phyloP scores from a whole-genome alignment of 2,888 invertebrate species.

The Parascotia fuliginaria region DNA sequence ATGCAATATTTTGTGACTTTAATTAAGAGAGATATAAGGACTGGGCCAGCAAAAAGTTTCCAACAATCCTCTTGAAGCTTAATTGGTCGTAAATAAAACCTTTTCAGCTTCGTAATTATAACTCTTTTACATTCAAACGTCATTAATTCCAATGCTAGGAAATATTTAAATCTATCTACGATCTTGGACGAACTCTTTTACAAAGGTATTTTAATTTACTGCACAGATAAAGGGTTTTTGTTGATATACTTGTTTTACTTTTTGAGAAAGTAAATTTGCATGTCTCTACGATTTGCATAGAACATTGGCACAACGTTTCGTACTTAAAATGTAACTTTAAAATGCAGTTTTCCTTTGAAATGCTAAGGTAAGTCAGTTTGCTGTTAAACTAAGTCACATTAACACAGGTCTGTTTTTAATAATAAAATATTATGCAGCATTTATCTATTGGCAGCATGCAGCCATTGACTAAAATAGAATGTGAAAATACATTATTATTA shows the following conservation, averaged over 20 bases:
- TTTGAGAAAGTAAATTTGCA: neutral
- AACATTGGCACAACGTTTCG: too few species aligned
- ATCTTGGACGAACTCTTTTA: conserved; percentile 3
- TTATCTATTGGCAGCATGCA: too few species aligned
- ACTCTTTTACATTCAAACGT: conserved; percentile 4
- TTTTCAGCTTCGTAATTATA: conserved; percentile 2
- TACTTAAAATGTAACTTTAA: too few species aligned
- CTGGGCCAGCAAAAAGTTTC: neutral
- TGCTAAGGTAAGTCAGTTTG: too few species aligned
- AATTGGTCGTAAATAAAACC: neutral
- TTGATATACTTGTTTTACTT: conserved; percentile 2
- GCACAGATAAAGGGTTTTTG: conserved; percentile 4
- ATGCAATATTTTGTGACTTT: too few species aligned
- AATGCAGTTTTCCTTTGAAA: too few species aligned
- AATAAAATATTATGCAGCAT: too few species aligned
- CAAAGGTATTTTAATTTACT: conserved; percentile 15
- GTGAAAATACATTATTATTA: too few species aligned
- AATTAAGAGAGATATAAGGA: neutral
- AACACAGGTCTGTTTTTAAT: too few species aligned
- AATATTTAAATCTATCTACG: neutral
- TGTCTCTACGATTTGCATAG: neutral
- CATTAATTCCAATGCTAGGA: conserved; percentile 13
- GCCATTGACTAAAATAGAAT: too few species aligned
- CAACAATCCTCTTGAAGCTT: conserved; percentile 2
- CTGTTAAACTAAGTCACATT: too few species aligned